phyloP scores from a whole-genome alignment of 2,113 vertebrate genomes.

The Sus scrofa region T2T-Sscrofa CM000817.6:83705501-83706000 shows the following conservation, averaged over 20 bases:
- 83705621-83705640: constrained; percentile 74
- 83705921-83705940: background rate
- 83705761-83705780: background rate
- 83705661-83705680: constrained; percentile 51
- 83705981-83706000: background rate
- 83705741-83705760: background rate
- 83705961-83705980: background rate
- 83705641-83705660: constrained; percentile 60
- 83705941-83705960: background rate
- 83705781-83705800: background rate
- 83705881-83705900: background rate
- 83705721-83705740: constrained; percentile 54
- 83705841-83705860: background rate
- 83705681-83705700: constrained; percentile 28
- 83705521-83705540: constrained; percentile 78
- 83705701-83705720: constrained; percentile 52
- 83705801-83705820: background rate
- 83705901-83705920: background rate
- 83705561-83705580: constrained; percentile 68
- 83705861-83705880: background rate
- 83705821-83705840: background rate
- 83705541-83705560: constrained; percentile 30
- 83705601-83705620: constrained; percentile 59
- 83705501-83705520: constrained; percentile 62
- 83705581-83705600: constrained; percentile 60